Conservation (phyloP, 2,113 vertebrate genomes). For the Nothocercus julius region DNA sequence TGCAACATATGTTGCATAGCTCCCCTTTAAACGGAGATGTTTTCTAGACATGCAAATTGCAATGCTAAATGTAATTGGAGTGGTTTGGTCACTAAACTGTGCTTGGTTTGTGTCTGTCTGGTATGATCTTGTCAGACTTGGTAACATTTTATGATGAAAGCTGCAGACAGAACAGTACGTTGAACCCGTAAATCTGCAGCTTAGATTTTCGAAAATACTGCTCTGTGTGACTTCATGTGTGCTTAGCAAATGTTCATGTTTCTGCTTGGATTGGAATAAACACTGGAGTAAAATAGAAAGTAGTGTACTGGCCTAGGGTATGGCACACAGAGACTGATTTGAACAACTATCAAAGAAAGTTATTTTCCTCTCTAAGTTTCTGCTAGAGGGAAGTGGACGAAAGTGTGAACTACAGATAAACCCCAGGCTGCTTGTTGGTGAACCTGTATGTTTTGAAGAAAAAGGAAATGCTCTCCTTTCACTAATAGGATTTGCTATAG, state of each 20-base stretch:
- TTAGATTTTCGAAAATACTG: not conserved
- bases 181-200: not conserved
- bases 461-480: not conserved
- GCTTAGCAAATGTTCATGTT: not conserved
- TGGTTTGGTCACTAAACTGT: not conserved
- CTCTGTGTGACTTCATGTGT: not conserved
- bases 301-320: not conserved
- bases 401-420: not conserved
- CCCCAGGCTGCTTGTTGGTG: not conserved
- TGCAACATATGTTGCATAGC: not conserved
- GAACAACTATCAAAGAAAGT: not conserved
- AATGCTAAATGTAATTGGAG: not conserved
- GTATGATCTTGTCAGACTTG: not conserved
- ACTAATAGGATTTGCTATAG: not conserved
- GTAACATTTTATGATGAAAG: not conserved
- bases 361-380: not conserved
- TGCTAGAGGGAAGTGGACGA: not conserved
- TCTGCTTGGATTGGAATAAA: not conserved
- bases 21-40: not conserved
- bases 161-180: not conserved
- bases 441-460: not conserved
- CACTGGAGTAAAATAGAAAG: not conserved
- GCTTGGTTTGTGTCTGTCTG: not conserved
- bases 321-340: not conserved
- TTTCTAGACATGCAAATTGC: not conserved